A percentile compares a stretch with the other conserved stretches of the same genome.
phyloP scores from a whole-genome alignment of 1,140 invertebrate species.

The Heliconius melpomene region DNA sequence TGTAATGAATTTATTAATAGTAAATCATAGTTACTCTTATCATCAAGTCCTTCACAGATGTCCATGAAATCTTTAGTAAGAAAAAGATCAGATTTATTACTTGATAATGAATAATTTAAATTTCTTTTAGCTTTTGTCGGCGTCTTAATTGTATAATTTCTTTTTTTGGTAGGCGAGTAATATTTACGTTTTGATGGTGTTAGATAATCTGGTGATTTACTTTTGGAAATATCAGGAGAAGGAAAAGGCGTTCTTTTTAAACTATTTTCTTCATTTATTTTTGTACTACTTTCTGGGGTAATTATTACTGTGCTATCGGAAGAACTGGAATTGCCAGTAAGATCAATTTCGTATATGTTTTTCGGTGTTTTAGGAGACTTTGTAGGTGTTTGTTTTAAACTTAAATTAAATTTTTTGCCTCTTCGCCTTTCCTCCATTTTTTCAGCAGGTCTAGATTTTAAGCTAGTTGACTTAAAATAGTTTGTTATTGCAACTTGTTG shows the following conservation, averaged over 20 bases:
- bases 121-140: constrained; percentile 48
- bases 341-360: neutral
- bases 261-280: neutral
- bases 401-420: constrained; percentile 40
- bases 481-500: constrained; percentile 10
- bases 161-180: constrained; percentile 64
- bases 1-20: no score
- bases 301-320: constrained; percentile 43
- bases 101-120: constrained; percentile 31
- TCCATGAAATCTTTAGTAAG: constrained; percentile 34
- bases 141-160: constrained; percentile 40
- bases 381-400: constrained; percentile 30
- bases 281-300: constrained; percentile 26
- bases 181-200: constrained; percentile 49
- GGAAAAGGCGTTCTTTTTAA: constrained; percentile 6
- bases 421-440: constrained; percentile 29
- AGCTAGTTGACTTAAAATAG: neutral
- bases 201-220: neutral
- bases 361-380: constrained; percentile 39
- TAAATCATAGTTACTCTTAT: constrained; percentile 56
- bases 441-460: neutral
- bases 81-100: constrained; percentile 23
- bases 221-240: constrained; percentile 3
- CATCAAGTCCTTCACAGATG: constrained; percentile 50
- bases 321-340: constrained; percentile 21